These are phyloP conservation scores for Subanguina moxae DNA, from an alignment of 1,140 invertebrate species.

Conservation along the genomic window DNA sequence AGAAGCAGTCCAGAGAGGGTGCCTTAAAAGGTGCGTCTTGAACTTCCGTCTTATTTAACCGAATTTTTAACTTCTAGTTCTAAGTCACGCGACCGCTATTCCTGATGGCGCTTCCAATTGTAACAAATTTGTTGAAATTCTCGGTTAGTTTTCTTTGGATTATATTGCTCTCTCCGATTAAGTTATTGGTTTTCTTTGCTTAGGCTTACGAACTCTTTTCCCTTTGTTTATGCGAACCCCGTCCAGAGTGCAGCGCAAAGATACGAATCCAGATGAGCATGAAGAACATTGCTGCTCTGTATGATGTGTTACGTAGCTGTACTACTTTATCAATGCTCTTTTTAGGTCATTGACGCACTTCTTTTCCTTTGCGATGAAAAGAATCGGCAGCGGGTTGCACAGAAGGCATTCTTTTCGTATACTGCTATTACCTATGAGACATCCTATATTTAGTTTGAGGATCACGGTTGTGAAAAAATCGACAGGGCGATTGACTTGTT, in stretches of 20 bases:
- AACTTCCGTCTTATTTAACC: neutral
- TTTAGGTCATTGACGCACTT: slow-evolving; percentile 88
- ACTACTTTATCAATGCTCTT: slow-evolving; percentile 31
- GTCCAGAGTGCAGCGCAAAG: slow-evolving; percentile 75
- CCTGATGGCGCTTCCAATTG: slow-evolving; percentile 88
- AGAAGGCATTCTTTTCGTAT: slow-evolving; percentile 71
- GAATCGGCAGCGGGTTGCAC: slow-evolving; percentile 80
- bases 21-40: slow-evolving; percentile 72
- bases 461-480: slow-evolving; percentile 97
- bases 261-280: slow-evolving; percentile 80
- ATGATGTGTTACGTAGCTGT: neutral
- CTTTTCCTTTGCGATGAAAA: slow-evolving; percentile 82
- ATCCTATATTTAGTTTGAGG: slow-evolving; percentile 69
- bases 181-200: slow-evolving; percentile 17
- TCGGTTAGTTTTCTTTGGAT: slow-evolving; percentile 66
- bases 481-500: slow-evolving; percentile 90
- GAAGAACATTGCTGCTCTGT: slow-evolving; percentile 68
- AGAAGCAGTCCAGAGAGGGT: slow-evolving; percentile 90
- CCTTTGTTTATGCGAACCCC: slow-evolving; percentile 98
- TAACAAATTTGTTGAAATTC: slow-evolving; percentile 96
- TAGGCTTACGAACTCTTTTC: slow-evolving; percentile 85
- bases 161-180: slow-evolving; percentile 9
- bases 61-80: slow-evolving; percentile 67
- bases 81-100: slow-evolving; percentile 90
- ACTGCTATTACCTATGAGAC: no score